These are phyloP conservation scores for Eulemur mongoz DNA, from an alignment of 2,797 vertebrate species.

Conservation along the genomic window DNA sequence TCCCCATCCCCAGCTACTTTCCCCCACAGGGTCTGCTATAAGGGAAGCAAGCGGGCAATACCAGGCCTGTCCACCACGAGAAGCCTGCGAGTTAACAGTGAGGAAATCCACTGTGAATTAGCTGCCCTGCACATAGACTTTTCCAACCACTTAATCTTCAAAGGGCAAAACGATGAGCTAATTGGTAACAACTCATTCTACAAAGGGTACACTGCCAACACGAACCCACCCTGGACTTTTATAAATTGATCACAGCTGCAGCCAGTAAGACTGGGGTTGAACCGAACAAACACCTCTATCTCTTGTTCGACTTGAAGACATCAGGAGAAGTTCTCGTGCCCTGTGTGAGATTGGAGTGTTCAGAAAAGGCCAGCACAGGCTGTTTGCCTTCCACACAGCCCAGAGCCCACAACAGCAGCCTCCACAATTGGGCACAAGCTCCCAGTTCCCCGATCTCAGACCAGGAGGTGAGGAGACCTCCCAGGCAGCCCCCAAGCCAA, in stretches of 20 bases:
- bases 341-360: neutral
- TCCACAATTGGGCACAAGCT: neutral
- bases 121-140: constrained; percentile 44
- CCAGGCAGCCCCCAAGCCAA: neutral
- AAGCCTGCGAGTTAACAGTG: neutral
- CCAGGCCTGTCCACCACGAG: neutral
- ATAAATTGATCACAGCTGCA: constrained; percentile 77
- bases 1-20: constrained; percentile 32
- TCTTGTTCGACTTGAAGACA: constrained; percentile 73
- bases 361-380: neutral
- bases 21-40: constrained; percentile 4
- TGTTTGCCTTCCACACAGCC: accelerated
- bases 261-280: constrained; percentile 78
- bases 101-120: constrained; percentile 62
- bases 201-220: constrained; percentile 68
- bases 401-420: too few relatives aligned
- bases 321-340: constrained; percentile 44
- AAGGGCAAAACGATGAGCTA: constrained; percentile 71
- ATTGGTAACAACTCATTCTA: constrained; percentile 72
- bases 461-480: neutral
- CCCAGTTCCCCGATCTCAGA: neutral
- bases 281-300: constrained; percentile 67
- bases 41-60: constrained; percentile 29
- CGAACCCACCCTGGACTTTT: constrained; percentile 47
- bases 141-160: constrained; percentile 75